Conservation (phyloP, 2,888 invertebrate species). For the Aleiodes testaceus region DNA sequence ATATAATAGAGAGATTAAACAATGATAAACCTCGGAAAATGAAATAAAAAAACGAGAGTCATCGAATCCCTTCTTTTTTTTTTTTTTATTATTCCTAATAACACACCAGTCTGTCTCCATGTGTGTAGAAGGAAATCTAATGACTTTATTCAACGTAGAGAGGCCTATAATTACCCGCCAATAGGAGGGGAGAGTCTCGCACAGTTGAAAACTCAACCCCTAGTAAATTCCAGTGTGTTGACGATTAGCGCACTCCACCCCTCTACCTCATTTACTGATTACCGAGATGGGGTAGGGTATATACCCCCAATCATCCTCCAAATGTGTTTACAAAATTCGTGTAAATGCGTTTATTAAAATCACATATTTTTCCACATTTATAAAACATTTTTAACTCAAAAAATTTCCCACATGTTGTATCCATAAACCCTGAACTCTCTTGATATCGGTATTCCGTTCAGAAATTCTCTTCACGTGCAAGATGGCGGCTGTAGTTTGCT, state of each 20-base stretch:
- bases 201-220: conserved; percentile 27
- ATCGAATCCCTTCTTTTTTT: conserved; percentile 3
- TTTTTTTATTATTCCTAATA: conserved; percentile 17
- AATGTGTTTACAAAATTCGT: conserved; percentile 5
- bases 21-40: neutral
- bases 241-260: conserved; percentile 35
- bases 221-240: conserved; percentile 39
- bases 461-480: conserved; percentile 71
- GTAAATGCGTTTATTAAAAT: neutral
- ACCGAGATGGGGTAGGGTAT: conserved; percentile 65
- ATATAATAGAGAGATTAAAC: conserved; percentile 12
- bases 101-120: neutral
- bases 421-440: neutral
- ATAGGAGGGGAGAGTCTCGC: conserved; percentile 53
- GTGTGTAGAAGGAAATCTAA: conserved; percentile 63
- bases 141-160: conserved; percentile 70
- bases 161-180: conserved; percentile 70
- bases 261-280: conserved; percentile 62
- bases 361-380: too few relatives aligned
- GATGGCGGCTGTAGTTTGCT: conserved; percentile 72
- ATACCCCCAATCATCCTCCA: conserved; percentile 51
- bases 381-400: neutral
- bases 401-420: neutral
- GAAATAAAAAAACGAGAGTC: conserved; percentile 29
- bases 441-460: conserved; percentile 58